Conservation (phyloP, 2,113 vertebrate species). For the Silurus meridionalis region DNA sequence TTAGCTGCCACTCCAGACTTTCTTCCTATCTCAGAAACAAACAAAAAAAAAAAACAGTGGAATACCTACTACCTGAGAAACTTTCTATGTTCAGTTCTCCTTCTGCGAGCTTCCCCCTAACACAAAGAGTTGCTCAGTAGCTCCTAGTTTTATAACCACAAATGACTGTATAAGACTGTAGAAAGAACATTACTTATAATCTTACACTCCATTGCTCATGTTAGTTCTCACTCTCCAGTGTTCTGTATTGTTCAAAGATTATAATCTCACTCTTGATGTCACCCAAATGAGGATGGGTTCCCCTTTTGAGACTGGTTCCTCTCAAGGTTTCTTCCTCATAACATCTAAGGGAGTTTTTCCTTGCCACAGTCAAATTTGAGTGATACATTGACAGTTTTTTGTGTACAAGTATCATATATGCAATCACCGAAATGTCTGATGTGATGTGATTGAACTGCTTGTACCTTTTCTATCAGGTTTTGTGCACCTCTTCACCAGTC, state of each 20-base stretch:
- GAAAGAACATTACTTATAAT: too few relatives aligned
- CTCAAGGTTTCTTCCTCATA: too few relatives aligned
- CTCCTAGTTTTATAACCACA: too few relatives aligned
- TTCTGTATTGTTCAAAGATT: too few relatives aligned
- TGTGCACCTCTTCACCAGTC: slow-evolving; percentile 97
- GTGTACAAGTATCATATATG: not conserved
- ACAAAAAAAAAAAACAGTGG: not conserved
- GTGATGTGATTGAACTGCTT: not conserved
- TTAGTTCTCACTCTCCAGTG: too few relatives aligned
- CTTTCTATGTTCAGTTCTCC: not conserved
- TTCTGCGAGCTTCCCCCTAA: not conserved
- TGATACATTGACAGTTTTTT: not conserved
- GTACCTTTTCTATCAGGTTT: slow-evolving; percentile 98
- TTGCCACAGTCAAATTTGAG: not conserved
- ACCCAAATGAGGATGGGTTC: too few relatives aligned
- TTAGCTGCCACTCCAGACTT: not conserved
- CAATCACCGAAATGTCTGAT: not conserved
- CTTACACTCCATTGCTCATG: too few relatives aligned
- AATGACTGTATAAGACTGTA: too few relatives aligned
- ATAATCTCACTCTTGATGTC: too few relatives aligned
- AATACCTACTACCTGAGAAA: not conserved
- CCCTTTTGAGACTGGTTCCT: too few relatives aligned
- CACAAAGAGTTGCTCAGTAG: not conserved
- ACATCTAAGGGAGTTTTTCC: too few relatives aligned
- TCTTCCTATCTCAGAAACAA: not conserved